A percentile compares a stretch with the other conserved stretches of the same genome.
phyloP scores from a whole-genome alignment of 2,113 vertebrate species.

The Sapayoa aenigma region DNA sequence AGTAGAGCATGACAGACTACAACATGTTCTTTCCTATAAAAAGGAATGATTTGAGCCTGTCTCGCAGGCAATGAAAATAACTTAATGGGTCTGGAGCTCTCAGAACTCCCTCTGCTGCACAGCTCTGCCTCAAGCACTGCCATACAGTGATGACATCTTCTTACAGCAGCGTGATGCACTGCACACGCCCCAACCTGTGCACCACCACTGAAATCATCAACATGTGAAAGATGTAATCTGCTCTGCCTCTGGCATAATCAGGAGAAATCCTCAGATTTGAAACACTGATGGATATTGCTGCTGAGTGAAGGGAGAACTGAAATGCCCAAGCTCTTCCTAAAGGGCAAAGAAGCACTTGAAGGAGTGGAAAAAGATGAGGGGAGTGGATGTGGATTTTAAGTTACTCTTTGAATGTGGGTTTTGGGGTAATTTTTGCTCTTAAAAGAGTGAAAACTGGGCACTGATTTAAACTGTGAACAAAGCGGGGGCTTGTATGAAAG shows the following conservation, averaged over 20 bases:
- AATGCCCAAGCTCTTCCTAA: not conserved
- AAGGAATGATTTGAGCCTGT: not conserved
- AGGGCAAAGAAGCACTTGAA: not conserved
- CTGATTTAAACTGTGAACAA: not conserved
- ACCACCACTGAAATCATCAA: not conserved
- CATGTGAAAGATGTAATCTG: not conserved
- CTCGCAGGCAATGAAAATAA: not conserved
- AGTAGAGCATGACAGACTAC: not conserved
- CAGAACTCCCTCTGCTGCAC: not conserved
- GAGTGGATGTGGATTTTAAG: not conserved
- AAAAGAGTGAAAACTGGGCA: not conserved
- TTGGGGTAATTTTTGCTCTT: not conserved
- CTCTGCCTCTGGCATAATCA: not conserved
- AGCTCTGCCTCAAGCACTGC: not conserved
- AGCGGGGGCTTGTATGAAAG: not conserved
- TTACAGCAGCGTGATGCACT: fast-evolving
- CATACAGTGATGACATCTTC: fast-evolving
- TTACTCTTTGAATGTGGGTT: not conserved
- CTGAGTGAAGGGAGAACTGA: not conserved
- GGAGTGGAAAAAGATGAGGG: not conserved
- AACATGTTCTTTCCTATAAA: not conserved
- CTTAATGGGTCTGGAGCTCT: not conserved
- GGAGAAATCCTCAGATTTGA: not conserved
- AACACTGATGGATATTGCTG: not conserved
- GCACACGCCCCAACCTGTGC: fast-evolving